Conservation (phyloP, 2,888 invertebrate species). For the Endotricha flammealis region DNA sequence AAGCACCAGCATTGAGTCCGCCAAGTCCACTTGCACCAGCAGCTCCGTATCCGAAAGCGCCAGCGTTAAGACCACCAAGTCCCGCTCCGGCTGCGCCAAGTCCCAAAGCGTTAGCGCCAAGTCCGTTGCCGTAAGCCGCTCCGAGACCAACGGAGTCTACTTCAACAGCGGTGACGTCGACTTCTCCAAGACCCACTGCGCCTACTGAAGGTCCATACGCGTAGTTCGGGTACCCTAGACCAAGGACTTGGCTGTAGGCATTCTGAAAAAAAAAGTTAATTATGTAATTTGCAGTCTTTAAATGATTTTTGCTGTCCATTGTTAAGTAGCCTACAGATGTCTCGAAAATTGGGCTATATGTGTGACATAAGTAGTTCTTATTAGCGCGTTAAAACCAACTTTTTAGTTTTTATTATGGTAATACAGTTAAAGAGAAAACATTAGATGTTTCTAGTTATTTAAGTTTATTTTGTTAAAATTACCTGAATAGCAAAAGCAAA, state of each 20-base stretch:
- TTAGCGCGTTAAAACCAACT: too few relatives aligned
- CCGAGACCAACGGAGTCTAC: not conserved
- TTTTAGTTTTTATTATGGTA: too few relatives aligned
- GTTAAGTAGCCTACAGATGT: too few relatives aligned
- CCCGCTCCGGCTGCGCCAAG: constrained; percentile 2
- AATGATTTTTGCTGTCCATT: too few relatives aligned
- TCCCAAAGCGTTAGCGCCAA: not conserved
- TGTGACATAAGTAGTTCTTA: too few relatives aligned
- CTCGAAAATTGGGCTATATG: too few relatives aligned
- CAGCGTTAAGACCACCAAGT: not conserved
- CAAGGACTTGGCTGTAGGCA: constrained; percentile 5
- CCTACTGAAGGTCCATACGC: constrained; percentile 2
- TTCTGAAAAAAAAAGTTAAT: constrained; percentile 2
- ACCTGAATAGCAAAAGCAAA: constrained; percentile 12
- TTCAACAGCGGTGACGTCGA: not conserved
- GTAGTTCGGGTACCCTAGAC: constrained; percentile 3
- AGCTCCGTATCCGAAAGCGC: not conserved
- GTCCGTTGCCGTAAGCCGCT: not conserved
- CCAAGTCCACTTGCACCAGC: not conserved
- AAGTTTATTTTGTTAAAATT: constrained; percentile 3
- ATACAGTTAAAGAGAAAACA: too few relatives aligned
- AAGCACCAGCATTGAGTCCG: not conserved
- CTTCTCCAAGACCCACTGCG: not conserved
- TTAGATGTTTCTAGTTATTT: too few relatives aligned
- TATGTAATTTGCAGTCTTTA: not conserved